phyloP scores from a whole-genome alignment of 1,140 invertebrate genomes.

The Andrena cerasifolii region DNA sequence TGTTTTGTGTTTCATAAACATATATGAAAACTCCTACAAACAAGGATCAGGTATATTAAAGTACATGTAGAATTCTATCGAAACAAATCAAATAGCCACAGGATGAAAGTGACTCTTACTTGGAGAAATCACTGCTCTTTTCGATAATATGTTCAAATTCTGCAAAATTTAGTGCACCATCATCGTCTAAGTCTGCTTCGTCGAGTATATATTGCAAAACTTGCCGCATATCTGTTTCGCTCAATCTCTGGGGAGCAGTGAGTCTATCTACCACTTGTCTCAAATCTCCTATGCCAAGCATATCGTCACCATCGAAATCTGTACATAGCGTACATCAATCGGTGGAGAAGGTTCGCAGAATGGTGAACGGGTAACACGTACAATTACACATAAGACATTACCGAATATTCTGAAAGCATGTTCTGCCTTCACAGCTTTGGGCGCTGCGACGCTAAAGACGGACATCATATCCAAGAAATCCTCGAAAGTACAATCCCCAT shows the following conservation, averaged over 20 bases:
- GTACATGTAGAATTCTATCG: slow-evolving; percentile 21
- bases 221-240: slow-evolving; percentile 87
- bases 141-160: slow-evolving; percentile 98
- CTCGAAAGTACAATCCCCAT: slow-evolving; percentile 96
- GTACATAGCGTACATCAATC: slow-evolving; percentile 56
- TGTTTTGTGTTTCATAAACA: slow-evolving; percentile 80
- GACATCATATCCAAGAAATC: slow-evolving; percentile 99
- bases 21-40: slow-evolving; percentile 86
- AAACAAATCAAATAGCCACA: neutral
- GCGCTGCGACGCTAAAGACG: slow-evolving; percentile 94
- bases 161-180: slow-evolving; percentile 94
- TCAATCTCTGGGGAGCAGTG: slow-evolving; percentile 86
- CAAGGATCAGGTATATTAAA: slow-evolving; percentile 41
- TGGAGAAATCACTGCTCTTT: slow-evolving; percentile 94
- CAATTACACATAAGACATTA: slow-evolving; percentile 72
- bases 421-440: slow-evolving; percentile 95
- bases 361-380: neutral
- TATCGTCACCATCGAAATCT: slow-evolving; percentile 97
- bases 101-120: slow-evolving; percentile 82
- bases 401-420: slow-evolving; percentile 98
- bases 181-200: slow-evolving; percentile 97
- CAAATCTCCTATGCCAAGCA: slow-evolving; percentile 90
- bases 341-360: neutral
- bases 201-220: slow-evolving; percentile 90
- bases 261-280: slow-evolving; percentile 88